A percentile compares a stretch with the other conserved stretches of the same genome.
Conservation (phyloP, 2,113 vertebrate genomes). For the Nanger granti region DNA sequence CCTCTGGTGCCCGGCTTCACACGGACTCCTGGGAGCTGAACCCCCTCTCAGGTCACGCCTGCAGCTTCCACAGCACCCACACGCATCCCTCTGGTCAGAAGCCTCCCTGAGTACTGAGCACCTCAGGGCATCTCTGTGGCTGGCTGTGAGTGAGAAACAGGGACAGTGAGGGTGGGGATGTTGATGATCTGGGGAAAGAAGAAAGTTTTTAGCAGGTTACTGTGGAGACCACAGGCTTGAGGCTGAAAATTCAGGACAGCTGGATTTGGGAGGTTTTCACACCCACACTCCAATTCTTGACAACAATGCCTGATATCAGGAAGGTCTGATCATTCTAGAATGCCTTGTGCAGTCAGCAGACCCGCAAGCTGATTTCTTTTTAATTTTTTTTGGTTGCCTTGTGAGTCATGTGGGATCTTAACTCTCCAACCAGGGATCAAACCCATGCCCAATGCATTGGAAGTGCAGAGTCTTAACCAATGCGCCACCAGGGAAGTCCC, state of each 20-base stretch:
- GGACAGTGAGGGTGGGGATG: neutral
- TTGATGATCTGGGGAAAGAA: neutral
- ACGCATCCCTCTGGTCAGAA: neutral
- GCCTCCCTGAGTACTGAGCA: neutral
- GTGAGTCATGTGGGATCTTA: neutral
- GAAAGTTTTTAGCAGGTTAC: neutral
- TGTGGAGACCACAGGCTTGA: neutral
- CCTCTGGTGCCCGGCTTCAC: rapidly evolving
- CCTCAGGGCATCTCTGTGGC: neutral
- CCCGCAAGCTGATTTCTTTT: neutral
- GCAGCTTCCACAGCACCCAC: rapidly evolving
- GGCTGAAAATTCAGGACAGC: neutral
- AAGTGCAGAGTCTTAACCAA: neutral
- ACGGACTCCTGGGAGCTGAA: neutral
- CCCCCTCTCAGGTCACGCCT: rapidly evolving
- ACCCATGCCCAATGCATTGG: neutral
- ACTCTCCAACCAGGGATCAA: neutral
- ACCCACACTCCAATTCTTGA: neutral
- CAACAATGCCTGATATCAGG: neutral
- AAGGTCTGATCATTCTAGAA: neutral
- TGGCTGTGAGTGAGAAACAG: neutral
- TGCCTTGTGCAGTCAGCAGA: neutral
- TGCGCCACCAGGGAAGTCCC: neutral
- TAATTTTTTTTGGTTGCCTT: neutral
- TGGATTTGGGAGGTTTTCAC: neutral